Evolutionary conservation across 2,797 vertebrate species (phyloP).

Genomic region (Hybognathus amarus): DNA sequence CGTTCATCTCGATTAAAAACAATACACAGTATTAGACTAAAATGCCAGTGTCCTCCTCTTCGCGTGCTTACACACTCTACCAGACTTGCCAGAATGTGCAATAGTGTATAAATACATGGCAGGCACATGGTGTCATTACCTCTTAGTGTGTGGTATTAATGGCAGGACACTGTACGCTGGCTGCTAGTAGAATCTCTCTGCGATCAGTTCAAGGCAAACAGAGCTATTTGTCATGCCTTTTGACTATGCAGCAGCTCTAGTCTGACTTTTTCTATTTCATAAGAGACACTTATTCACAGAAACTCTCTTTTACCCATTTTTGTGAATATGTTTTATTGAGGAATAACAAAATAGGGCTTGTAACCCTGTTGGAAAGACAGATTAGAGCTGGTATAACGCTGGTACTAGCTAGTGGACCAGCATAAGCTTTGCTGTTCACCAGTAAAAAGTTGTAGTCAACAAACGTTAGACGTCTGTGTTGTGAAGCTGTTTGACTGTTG

Average conservation of each 20-base stretch:
- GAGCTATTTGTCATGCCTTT: conserved; percentile 69
- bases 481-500: background rate
- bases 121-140: conserved; percentile 71
- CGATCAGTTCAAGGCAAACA: conserved; percentile 49
- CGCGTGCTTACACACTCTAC: conserved; percentile 65
- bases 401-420: conserved; percentile 20
- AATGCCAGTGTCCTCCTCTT: conserved; percentile 65
- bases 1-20: conserved; percentile 2
- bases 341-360: background rate
- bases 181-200: conserved; percentile 19
- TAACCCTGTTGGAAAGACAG: conserved; percentile 12
- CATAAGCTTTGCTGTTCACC: conserved; percentile 4
- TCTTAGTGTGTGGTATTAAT: conserved; percentile 64
- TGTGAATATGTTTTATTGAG: background rate
- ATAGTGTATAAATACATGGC: conserved; percentile 72
- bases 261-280: conserved; percentile 21
- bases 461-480: background rate
- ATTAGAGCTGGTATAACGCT: conserved; percentile 13
- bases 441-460: background rate
- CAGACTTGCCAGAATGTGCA: conserved; percentile 67
- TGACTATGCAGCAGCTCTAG: conserved; percentile 73
- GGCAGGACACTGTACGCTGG: conserved; percentile 26
- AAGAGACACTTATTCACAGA: conserved; percentile 12
- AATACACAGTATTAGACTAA: conserved; percentile 17
- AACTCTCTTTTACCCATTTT: background rate